Percentiles rank a stretch among this genome's conserved stretches.
These are phyloP conservation scores for Thalassoma bifasciatum DNA, from an alignment of 2,113 vertebrate species.

Conservation along the genomic window DNA sequence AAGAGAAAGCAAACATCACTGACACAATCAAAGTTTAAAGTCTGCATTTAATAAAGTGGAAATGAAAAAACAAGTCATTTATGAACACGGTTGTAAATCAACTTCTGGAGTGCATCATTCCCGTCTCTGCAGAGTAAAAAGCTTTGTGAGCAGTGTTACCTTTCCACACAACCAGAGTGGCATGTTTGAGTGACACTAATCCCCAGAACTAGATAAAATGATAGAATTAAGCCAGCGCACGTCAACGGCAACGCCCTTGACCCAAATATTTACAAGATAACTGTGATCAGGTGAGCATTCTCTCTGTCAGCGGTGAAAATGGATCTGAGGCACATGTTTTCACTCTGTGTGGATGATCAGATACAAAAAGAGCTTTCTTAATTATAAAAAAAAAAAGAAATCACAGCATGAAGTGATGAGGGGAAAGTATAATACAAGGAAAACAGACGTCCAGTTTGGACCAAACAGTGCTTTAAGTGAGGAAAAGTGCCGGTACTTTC, in stretches of 20 bases:
- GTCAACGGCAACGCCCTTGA: conserved; percentile 50
- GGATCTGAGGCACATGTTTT: conserved; percentile 74
- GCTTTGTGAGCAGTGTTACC: conserved; percentile 33
- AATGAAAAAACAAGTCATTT: conserved; percentile 50
- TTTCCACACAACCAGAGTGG: conserved; percentile 43
- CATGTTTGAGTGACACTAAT: conserved; percentile 62
- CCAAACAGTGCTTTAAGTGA: too few species aligned
- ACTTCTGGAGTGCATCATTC: conserved; percentile 14
- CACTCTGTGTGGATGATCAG: conserved; percentile 29
- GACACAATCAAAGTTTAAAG: conserved; percentile 43
- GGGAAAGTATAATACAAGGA: conserved; percentile 30
- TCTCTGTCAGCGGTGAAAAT: conserved; percentile 59
- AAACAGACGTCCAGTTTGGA: not conserved
- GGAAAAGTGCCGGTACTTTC: too few species aligned
- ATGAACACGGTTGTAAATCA: conserved; percentile 40
- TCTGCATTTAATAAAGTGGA: conserved; percentile 68
- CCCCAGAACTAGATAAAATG: conserved; percentile 57
- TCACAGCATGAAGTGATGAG: conserved; percentile 19
- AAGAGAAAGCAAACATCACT: conserved; percentile 8
- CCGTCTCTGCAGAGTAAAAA: conserved; percentile 24
- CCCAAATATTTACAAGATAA: conserved; percentile 65
- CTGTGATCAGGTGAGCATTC: conserved; percentile 58
- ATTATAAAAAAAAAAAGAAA: conserved; percentile 58
- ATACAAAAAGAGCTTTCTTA: conserved; percentile 18
- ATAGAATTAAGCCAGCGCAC: conserved; percentile 49